phyloP scores from a whole-genome alignment of 2,888 invertebrate species.

The Agrenia bidenticulata region DNA sequence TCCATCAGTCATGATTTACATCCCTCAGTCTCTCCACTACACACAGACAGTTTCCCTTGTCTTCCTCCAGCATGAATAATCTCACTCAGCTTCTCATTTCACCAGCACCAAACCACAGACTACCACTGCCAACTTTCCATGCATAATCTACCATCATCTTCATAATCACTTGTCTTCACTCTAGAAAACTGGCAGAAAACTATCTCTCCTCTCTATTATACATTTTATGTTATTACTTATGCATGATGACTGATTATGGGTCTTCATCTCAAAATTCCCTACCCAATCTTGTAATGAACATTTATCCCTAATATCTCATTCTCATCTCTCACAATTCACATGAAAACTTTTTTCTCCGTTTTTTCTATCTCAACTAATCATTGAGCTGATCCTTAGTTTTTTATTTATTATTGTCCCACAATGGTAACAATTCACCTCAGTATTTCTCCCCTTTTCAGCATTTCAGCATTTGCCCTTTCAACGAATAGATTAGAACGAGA shows the following conservation, averaged over 20 bases:
- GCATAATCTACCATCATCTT: conserved; percentile 4
- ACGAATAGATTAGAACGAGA: no score
- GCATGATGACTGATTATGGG: conserved; percentile 10
- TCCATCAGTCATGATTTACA: conserved; percentile 49
- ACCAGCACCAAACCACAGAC: neutral
- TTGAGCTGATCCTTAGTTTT: no score
- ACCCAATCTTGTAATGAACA: conserved; percentile 3
- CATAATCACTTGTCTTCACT: neutral
- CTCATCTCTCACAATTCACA: no score
- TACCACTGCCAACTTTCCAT: neutral
- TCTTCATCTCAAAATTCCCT: neutral
- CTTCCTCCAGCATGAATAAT: neutral
- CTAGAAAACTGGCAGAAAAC: no score
- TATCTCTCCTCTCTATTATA: neutral
- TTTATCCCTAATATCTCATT: conserved; percentile 1
- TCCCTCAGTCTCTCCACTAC: conserved; percentile 14
- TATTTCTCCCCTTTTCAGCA: no score
- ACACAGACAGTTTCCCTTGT: neutral
- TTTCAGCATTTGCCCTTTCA: no score
- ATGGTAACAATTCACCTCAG: no score
- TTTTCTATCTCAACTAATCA: no score
- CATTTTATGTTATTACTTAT: neutral
- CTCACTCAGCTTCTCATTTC: no score
- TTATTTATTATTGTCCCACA: no score
- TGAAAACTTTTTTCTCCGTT: no score